Conservation (phyloP, 2,797 vertebrate genomes). For the Pangasius sanitwongsei region DNA sequence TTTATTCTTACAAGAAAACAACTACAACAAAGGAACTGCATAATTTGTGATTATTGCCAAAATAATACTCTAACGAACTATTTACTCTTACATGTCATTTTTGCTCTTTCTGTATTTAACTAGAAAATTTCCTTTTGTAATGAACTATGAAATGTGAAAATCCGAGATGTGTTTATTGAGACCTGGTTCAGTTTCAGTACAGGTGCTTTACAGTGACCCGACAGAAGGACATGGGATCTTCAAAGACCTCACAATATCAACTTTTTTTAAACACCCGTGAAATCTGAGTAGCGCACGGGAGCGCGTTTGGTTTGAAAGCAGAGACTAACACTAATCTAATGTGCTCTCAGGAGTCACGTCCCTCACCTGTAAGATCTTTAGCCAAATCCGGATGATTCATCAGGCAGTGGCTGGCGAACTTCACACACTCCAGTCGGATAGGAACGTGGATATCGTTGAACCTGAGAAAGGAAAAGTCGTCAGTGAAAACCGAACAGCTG, state of each 20-base stretch:
- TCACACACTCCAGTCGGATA: slow-evolving; percentile 96
- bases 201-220: background rate
- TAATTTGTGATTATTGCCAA: no score
- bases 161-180: background rate
- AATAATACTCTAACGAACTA: no score
- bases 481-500: slow-evolving; percentile 4
- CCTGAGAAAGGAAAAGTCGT: slow-evolving; percentile 65
- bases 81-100: no score
- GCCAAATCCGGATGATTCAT: slow-evolving; percentile 98
- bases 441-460: slow-evolving; percentile 99
- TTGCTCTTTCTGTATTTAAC: no score
- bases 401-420: slow-evolving; percentile 97
- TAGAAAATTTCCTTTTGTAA: no score
- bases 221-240: background rate
- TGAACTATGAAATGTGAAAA: no score
- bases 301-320: background rate
- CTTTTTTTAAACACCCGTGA: background rate
- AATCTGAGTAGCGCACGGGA: background rate
- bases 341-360: slow-evolving; percentile 39
- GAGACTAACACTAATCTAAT: background rate
- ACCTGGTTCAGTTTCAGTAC: background rate
- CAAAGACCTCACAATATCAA: background rate
- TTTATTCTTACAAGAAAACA: no score
- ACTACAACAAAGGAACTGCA: no score
- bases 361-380: slow-evolving; percentile 93